Evolutionary conservation across 1,140 invertebrate genomes (phyloP).

Genomic region (Sarcophaga peregrina): DNA sequence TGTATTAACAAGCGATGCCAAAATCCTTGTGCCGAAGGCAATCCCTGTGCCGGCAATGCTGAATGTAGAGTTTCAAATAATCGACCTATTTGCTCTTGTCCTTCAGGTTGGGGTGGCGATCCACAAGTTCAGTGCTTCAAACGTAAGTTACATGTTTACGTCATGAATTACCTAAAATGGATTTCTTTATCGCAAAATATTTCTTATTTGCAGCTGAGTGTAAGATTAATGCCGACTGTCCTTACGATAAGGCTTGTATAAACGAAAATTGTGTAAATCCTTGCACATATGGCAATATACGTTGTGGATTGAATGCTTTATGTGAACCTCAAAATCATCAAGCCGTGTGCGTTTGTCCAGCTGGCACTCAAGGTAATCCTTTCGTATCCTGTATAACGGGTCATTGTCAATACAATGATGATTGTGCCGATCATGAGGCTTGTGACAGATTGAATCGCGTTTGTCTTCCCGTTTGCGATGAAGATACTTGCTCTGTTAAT

Average conservation of each 20-base stretch:
- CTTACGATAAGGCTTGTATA: constrained; percentile 84
- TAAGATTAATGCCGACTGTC: constrained; percentile 83
- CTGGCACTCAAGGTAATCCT: constrained; percentile 86
- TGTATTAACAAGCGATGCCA: constrained; percentile 83
- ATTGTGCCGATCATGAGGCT: constrained; percentile 86
- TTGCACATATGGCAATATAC: constrained; percentile 72
- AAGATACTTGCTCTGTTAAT: constrained; percentile 78
- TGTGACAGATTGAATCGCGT: constrained; percentile 87
- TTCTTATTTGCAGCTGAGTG: constrained; percentile 79
- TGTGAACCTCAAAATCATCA: constrained; percentile 80
- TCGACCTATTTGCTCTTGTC: constrained; percentile 83
- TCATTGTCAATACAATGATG: constrained; percentile 88
- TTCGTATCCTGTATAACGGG: constrained; percentile 83
- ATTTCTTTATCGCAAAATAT: constrained; percentile 17
- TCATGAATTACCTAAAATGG: constrained; percentile 28
- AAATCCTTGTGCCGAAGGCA: constrained; percentile 80
- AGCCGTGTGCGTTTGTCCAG: constrained; percentile 84
- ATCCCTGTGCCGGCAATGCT: constrained; percentile 83
- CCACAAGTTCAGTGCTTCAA: constrained; percentile 87
- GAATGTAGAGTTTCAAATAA: constrained; percentile 80
- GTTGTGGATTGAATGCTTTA: constrained; percentile 83
- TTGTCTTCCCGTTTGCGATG: constrained; percentile 84
- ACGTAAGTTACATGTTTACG: constrained; percentile 73
- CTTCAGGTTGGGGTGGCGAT: constrained; percentile 85
- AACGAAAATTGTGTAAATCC: constrained; percentile 84